Base-by-base conservation (phyloP, 2,797 vertebrate species). In the Ciconia nigra region DNA sequence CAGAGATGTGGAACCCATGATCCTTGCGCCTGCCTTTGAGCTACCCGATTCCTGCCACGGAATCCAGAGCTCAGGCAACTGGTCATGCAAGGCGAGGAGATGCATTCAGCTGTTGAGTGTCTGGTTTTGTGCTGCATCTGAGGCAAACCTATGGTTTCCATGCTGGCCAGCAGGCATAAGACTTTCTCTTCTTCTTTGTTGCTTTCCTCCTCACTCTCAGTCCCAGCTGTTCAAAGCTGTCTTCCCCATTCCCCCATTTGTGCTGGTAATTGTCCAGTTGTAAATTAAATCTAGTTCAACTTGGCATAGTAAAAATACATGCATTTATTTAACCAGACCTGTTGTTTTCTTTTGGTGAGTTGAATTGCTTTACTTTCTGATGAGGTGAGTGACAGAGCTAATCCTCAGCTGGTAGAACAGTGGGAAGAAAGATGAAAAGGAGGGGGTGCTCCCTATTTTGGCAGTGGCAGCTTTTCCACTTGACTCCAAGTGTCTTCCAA, bases 21-120 rank as follows among this genome's bases (percentile, higher is more conserved):
- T 52, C n/a, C 63, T 46, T 55, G 11, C 0, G 1, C 19, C 41
- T 28, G 12, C 62, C 47, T 41, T 51, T 76, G 47, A 33, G 42
- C 24, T 35, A 41, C 52, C 35, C 0, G 7, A 19, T n/a, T 67
- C 29, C 44, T 59, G n/a, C 37, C 0, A 0, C 39, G n/a, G 24
- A 61, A 39, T 31, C 46, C 39, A n/a, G 39, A 67, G 54, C 67
- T 73, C 44, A 33, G 33, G 35, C 11, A 3, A 15, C 46, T 77
- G 33, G 24, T 41, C 6, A 10, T 42, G 35, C 39, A 28, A 19
- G 26, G 41, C 3, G 1, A 73, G 24, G 61, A 69, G 46, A 22
- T 61, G 26, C 25, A 9, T 54, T 72, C 31, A 10, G 19, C 0
- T 3, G 4, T 1, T 22, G 41, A 72, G 41, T 15, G 42, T 72